These are phyloP conservation scores for Dromiciops gliroides DNA, from an alignment of 2,113 vertebrate species.

Conservation along the genomic window DNA sequence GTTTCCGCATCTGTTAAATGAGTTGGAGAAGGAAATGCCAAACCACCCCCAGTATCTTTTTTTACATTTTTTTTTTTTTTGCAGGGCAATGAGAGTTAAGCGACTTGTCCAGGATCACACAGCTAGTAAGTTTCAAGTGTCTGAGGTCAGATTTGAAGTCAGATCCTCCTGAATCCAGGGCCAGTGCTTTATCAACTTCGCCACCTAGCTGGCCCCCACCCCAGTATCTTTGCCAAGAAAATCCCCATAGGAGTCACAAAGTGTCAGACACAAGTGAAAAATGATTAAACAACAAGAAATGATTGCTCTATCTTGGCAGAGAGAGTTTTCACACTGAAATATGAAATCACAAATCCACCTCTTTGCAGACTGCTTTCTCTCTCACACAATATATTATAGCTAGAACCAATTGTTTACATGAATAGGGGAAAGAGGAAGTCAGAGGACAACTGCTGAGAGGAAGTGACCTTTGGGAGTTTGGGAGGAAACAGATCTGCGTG, in stretches of 20 bases:
- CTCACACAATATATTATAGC: slow-evolving; percentile 14
- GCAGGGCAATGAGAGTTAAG: too few relatives aligned
- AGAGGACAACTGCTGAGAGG: slow-evolving; percentile 48
- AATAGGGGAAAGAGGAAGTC: slow-evolving; percentile 32
- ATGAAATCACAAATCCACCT: neutral
- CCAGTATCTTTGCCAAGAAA: neutral
- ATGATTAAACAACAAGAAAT: neutral
- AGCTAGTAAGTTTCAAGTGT: too few relatives aligned
- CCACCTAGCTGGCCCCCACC: too few relatives aligned
- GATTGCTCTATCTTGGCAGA: neutral
- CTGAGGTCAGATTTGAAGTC: too few relatives aligned
- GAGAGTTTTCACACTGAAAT: neutral
- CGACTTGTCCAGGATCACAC: too few relatives aligned
- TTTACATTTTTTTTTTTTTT: too few relatives aligned
- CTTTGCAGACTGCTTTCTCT: neutral
- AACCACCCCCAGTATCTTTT: neutral
- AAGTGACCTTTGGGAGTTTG: slow-evolving; percentile 45
- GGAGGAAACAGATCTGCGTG: slow-evolving; percentile 53
- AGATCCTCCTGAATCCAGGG: too few relatives aligned
- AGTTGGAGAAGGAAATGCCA: neutral
- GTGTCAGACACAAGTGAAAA: neutral
- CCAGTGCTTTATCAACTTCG: too few relatives aligned
- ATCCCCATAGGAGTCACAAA: neutral
- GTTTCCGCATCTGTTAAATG: neutral
- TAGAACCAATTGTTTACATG: slow-evolving; percentile 54